Evolutionary conservation across 1,140 invertebrate genomes (phyloP), one percentile per base, ranked within the genome.

Genomic region (Triops longicaudatus): DNA sequence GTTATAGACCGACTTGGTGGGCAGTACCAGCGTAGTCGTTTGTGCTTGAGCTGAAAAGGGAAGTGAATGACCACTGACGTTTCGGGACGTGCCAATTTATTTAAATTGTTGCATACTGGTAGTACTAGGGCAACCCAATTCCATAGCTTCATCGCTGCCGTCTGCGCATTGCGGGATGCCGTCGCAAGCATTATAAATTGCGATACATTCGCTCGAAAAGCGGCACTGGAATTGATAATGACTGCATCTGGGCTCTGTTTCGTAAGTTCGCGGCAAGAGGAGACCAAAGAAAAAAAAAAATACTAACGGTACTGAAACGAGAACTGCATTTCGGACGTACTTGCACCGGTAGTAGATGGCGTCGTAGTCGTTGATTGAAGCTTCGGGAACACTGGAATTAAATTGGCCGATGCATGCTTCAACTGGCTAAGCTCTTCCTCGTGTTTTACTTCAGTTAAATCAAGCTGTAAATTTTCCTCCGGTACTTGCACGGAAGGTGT

Each of bases 181-280:
- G 86, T 98, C 94, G 82, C 97, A 98, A 2, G 93, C 93, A 83
- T 98, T 97, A 83, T 98, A 97, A 79, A 96, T 92, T 1, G 94
- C 95, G 80, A 98, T 96, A 82, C 96, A 98, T 83, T 98, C 96
- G 28, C 90, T 89, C 28, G 90, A 91, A 42, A 89, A 89, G 77
- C 90, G 89, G 82, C 95, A 97, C 83, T 92, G 90, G 82, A 96
- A 97, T 83, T 97, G 93, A 84, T 92, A 93, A 73, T 90, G 87
- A 79, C 89, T 91, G 84, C 93, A 95, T 76, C 80, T 87, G 84
- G 80, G 81, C 77, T 74, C 80, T 80, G 77, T 80, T 81, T 12
- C 50, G 41, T 10, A 77, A 73, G 22, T 78, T n/a, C 1, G 14
- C 10, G 6, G 50, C 50, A 63, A n/a, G 14, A 17, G 50, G 22